A percentile compares a stretch with the other conserved stretches of the same genome.
Conservation (phyloP, 2,113 vertebrate species). For the Alces alces region DNA sequence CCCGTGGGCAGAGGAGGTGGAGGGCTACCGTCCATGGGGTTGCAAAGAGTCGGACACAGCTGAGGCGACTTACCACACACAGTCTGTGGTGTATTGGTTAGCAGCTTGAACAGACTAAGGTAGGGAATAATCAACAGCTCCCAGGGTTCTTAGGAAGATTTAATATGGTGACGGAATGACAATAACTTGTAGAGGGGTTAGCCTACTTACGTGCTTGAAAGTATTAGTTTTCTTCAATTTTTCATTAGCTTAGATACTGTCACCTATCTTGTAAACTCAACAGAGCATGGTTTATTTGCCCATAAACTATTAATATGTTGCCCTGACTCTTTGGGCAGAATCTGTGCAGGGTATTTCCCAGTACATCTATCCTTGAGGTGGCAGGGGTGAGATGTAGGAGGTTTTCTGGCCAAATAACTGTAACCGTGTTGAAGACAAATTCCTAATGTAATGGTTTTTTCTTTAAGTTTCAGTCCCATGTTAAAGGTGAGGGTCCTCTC, state of each 20-base stretch:
- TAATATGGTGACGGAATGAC: neutral
- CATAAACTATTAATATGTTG: conserved; percentile 6
- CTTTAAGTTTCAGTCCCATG: neutral
- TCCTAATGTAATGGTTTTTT: neutral
- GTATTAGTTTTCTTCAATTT: conserved; percentile 10
- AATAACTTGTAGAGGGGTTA: neutral
- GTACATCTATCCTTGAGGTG: neutral
- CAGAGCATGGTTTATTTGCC: conserved; percentile 11
- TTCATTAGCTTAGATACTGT: conserved; percentile 9
- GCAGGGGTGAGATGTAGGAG: neutral
- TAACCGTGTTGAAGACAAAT: neutral
- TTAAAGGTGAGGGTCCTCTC: neutral
- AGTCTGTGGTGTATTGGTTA: neutral
- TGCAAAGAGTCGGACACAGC: neutral
- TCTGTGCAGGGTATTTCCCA: neutral
- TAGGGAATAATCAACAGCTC: neutral
- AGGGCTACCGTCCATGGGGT: neutral
- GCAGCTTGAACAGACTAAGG: neutral
- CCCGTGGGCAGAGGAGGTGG: neutral
- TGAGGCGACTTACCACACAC: neutral
- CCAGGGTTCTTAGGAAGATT: neutral
- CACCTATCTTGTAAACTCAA: conserved; percentile 1
- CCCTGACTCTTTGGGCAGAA: neutral
- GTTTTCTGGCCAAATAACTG: neutral
- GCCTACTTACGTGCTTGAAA: conserved; percentile 1